Percentiles rank a stretch among this genome's conserved stretches.
Evolutionary conservation across 2,888 invertebrate genomes (phyloP).

Genomic region (Hemithea aestivaria): DNA sequence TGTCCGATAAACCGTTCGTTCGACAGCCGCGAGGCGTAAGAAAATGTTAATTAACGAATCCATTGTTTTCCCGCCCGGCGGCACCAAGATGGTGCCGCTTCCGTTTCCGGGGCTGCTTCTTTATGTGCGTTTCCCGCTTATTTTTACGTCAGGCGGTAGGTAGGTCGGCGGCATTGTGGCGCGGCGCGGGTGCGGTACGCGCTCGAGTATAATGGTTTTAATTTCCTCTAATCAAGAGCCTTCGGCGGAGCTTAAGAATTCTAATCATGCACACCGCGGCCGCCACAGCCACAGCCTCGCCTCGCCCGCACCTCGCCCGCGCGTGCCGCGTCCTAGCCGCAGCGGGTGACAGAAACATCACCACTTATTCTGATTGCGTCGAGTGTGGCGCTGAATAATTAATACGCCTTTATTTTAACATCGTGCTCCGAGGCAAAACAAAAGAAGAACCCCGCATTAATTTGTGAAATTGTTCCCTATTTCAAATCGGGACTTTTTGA

Average conservation of each 20-base stretch:
- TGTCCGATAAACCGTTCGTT: conserved; percentile 79
- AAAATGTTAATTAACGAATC: conserved; percentile 89
- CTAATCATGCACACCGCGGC: conserved; percentile 70
- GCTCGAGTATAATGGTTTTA: conserved; percentile 77
- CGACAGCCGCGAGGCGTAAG: conserved; percentile 82
- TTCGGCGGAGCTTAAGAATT: conserved; percentile 77
- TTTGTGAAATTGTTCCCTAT: conserved; percentile 55
- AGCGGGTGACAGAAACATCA: conserved; percentile 76
- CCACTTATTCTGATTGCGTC: conserved; percentile 78
- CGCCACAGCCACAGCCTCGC: conserved; percentile 25
- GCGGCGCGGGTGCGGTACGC: conserved; percentile 49
- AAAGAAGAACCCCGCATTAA: conserved; percentile 58
- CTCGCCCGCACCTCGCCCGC: conserved; percentile 25
- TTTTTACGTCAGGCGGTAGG: conserved; percentile 68
- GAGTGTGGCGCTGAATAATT: conserved; percentile 79
- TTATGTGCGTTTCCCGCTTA: conserved; percentile 75
- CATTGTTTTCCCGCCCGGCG: conserved; percentile 84
- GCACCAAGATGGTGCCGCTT: conserved; percentile 80
- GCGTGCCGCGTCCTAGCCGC: conserved; percentile 36
- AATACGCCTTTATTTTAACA: conserved; percentile 74
- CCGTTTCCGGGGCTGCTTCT: conserved; percentile 76
- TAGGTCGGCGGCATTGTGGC: conserved; percentile 59
- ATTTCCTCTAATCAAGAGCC: conserved; percentile 80
- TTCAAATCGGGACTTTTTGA: conserved; percentile 37
- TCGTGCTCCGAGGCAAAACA: conserved; percentile 58